Conservation (phyloP, 2,113 vertebrate genomes). For the Pantherophis guttatus region DNA sequence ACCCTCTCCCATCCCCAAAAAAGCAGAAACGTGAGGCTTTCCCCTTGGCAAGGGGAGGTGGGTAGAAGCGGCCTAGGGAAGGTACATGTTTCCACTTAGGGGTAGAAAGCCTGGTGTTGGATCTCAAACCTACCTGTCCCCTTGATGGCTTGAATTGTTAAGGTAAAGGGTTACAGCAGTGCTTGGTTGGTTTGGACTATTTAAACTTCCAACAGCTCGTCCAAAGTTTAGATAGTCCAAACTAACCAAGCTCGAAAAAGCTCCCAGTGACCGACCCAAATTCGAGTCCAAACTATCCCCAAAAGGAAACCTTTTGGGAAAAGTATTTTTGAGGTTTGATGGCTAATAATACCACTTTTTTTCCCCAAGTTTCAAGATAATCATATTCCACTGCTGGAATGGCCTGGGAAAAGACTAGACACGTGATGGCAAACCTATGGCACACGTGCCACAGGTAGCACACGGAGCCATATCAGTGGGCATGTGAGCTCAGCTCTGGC, state of each 20-base stretch:
- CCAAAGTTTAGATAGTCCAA: background rate
- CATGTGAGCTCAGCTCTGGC: too few species aligned
- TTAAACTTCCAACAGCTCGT: background rate
- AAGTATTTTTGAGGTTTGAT: too few species aligned
- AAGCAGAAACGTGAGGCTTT: background rate
- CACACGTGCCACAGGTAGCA: too few species aligned
- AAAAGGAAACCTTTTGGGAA: too few species aligned
- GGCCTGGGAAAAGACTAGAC: too few species aligned
- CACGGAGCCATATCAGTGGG: too few species aligned
- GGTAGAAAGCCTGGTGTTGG: background rate
- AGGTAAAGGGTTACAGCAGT: background rate
- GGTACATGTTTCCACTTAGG: background rate
- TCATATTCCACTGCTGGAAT: too few species aligned
- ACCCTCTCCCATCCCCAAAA: rapidly evolving
- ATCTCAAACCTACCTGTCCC: background rate
- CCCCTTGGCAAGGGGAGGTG: background rate
- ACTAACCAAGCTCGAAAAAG: background rate
- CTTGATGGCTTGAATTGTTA: background rate
- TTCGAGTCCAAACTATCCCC: background rate
- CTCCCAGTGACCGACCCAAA: too few species aligned
- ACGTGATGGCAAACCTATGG: too few species aligned
- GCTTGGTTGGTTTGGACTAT: background rate
- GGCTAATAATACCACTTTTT: too few species aligned
- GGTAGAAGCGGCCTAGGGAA: background rate
- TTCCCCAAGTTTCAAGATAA: too few species aligned